Conservation (phyloP, 2,888 invertebrate species). For the Hylaea fasciaria region DNA sequence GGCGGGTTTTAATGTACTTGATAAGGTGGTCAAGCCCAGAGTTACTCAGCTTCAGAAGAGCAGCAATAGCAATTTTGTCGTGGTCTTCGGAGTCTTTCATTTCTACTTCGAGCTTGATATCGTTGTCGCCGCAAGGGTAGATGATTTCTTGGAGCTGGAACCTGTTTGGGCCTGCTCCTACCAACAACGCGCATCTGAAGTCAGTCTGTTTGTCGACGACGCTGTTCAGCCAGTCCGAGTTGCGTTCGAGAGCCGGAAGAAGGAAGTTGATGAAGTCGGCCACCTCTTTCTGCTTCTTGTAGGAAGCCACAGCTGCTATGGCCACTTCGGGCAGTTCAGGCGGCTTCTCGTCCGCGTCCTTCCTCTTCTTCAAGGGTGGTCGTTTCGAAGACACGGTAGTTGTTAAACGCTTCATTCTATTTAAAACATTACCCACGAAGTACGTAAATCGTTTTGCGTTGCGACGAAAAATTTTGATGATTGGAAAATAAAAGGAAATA, state of each 20-base stretch:
- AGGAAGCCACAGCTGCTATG: slow-evolving; percentile 71
- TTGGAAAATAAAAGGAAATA: slow-evolving; percentile 38
- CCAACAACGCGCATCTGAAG: slow-evolving; percentile 73
- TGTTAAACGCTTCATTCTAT: slow-evolving; percentile 50
- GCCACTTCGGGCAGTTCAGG: slow-evolving; percentile 68
- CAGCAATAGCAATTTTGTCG: slow-evolving; percentile 75
- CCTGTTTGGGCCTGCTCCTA: slow-evolving; percentile 75
- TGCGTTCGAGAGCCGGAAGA: slow-evolving; percentile 67
- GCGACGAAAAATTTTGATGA: slow-evolving; percentile 66
- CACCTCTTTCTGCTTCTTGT: slow-evolving; percentile 72
- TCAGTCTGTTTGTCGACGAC: slow-evolving; percentile 64
- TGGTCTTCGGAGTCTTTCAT: slow-evolving; percentile 72
- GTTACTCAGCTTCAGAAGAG: slow-evolving; percentile 64
- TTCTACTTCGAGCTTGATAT: slow-evolving; percentile 72
- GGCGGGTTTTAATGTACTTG: slow-evolving; percentile 65
- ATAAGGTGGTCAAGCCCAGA: slow-evolving; percentile 64
- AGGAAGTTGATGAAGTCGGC: slow-evolving; percentile 71
- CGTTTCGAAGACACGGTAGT: slow-evolving; percentile 56
- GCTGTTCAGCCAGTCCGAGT: slow-evolving; percentile 71
- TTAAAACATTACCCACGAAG: slow-evolving; percentile 58
- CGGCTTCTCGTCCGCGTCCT: slow-evolving; percentile 50
- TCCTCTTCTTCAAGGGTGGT: slow-evolving; percentile 51
- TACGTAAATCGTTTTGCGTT: slow-evolving; percentile 54
- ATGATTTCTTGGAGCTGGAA: slow-evolving; percentile 74
- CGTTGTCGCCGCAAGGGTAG: slow-evolving; percentile 64